Conservation (phyloP, 2,888 invertebrate genomes). For the Crematogaster levior region DNA sequence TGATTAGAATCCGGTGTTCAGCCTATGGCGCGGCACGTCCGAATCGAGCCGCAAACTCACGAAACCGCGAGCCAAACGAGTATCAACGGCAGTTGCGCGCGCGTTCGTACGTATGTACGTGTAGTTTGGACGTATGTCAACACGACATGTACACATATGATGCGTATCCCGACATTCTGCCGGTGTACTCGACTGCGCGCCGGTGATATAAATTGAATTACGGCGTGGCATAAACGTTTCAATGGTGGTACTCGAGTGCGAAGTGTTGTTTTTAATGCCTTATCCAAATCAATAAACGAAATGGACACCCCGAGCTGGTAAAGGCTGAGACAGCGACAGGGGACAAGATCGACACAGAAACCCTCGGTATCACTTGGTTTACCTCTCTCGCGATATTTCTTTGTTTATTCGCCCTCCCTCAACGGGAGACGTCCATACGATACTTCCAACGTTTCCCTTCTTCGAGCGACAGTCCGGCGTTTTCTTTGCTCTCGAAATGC, state of each 20-base stretch:
- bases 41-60: constrained; percentile 61
- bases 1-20: constrained; percentile 52
- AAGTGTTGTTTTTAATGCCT: constrained; percentile 15
- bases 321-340: neutral
- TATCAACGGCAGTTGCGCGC: neutral
- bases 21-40: constrained; percentile 53
- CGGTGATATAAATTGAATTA: constrained; percentile 74
- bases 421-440: neutral
- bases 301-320: neutral
- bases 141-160: constrained; percentile 1
- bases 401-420: constrained; percentile 20
- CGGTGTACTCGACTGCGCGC: neutral
- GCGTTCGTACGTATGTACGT: neutral
- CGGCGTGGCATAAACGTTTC: constrained; percentile 70
- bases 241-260: constrained; percentile 65
- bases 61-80: constrained; percentile 65
- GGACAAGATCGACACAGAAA: neutral
- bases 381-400: constrained; percentile 35
- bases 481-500: constrained; percentile 41
- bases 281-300: neutral
- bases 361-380: constrained; percentile 26
- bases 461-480: neutral
- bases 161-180: neutral
- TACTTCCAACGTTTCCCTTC: neutral
- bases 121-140: constrained; percentile 16